Conservation (phyloP, 2,888 invertebrate genomes). For the Lysandra bellargus region DNA sequence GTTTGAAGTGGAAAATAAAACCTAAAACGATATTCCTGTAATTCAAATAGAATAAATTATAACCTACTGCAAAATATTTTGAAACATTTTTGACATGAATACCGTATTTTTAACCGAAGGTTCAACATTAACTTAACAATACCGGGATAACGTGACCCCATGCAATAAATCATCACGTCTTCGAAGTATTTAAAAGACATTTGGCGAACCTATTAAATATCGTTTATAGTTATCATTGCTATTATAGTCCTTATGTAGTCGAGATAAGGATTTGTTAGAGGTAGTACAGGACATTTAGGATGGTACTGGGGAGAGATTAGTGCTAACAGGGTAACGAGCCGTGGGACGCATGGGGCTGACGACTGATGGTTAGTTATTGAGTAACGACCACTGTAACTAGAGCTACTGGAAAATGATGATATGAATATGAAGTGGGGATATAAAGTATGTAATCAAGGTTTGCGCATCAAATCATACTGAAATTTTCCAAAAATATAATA, state of each 20-base stretch:
- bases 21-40: too few relatives aligned
- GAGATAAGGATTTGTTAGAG: background rate
- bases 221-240: background rate
- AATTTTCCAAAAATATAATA: too few relatives aligned
- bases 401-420: background rate
- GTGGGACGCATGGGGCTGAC: background rate
- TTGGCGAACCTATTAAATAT: conserved; percentile 11
- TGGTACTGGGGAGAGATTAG: background rate
- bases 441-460: too few relatives aligned
- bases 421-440: background rate
- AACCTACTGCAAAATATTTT: background rate
- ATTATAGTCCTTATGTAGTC: background rate
- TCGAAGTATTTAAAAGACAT: conserved; percentile 25
- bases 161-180: conserved; percentile 23
- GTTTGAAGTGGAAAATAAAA: too few relatives aligned
- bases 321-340: conserved; percentile 1
- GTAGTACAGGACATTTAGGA: background rate
- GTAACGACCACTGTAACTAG: background rate
- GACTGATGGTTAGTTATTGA: conserved; percentile 19
- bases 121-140: conserved; percentile 12
- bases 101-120: background rate
- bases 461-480: too few relatives aligned
- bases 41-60: too few relatives aligned
- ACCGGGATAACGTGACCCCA: background rate
- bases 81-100: background rate